These are phyloP conservation scores for Cottus gobio DNA, from an alignment of 2,113 vertebrate genomes.

Conservation along the genomic window DNA sequence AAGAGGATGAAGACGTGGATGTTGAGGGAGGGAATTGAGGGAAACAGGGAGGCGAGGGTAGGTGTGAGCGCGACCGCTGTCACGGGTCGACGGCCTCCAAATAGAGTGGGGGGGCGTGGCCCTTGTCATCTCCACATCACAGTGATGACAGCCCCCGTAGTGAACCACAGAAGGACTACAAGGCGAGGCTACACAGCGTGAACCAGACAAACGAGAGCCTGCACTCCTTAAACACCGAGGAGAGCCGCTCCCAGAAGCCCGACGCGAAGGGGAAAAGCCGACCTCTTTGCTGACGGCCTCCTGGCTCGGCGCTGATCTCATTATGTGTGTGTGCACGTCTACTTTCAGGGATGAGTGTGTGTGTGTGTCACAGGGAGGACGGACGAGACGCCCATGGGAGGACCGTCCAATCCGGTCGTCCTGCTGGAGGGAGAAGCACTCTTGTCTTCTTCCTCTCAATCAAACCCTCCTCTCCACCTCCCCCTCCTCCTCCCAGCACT, in stretches of 20 bases:
- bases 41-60: constrained; percentile 15
- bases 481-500: constrained; percentile 37
- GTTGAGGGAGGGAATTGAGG: constrained; percentile 5
- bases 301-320: constrained; percentile 15
- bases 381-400: constrained; percentile 52
- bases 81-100: constrained; percentile 54
- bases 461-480: constrained; percentile 37
- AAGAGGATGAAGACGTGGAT: constrained; percentile 4
- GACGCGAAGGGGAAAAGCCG: not conserved
- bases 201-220: constrained; percentile 65
- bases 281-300: constrained; percentile 14
- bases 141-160: constrained; percentile 37
- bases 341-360: constrained; percentile 34
- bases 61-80: constrained; percentile 45
- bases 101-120: constrained; percentile 31
- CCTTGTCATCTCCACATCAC: constrained; percentile 52
- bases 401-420: constrained; percentile 42
- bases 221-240: constrained; percentile 31
- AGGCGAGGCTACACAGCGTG: constrained; percentile 34
- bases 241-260: constrained; percentile 20
- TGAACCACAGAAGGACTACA: constrained; percentile 46
- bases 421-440: constrained; percentile 47
- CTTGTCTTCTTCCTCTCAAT: constrained; percentile 46
- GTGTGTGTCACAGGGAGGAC: constrained; percentile 49
- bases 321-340: constrained; percentile 17